A percentile compares a stretch with the other conserved stretches of the same genome.
phyloP scores from a whole-genome alignment of 1,140 invertebrate genomes.

The Aphelinus certus region DNA sequence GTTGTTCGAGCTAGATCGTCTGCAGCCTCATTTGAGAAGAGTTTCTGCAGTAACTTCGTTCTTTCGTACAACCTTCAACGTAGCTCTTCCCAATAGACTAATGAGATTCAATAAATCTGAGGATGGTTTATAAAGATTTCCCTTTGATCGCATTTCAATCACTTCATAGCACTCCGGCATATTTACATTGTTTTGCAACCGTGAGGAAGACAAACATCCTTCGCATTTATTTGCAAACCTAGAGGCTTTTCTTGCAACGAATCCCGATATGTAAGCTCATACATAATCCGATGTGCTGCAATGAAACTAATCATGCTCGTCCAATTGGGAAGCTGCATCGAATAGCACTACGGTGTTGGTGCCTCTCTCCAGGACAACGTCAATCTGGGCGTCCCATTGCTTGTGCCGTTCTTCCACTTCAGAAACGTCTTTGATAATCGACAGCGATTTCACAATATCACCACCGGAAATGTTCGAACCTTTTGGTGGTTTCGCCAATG shows the following conservation, averaged over 20 bases:
- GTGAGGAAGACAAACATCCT: background rate
- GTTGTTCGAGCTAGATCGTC: too few relatives aligned
- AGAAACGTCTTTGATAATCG: background rate
- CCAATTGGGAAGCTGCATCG: background rate
- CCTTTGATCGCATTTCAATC: conserved; percentile 13
- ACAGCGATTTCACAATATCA: conserved; percentile 29
- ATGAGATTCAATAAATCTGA: background rate
- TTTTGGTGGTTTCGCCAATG: conserved; percentile 38
- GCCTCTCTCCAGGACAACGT: conserved; percentile 1
- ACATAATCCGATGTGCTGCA: conserved; percentile 16
- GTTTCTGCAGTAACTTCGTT: too few relatives aligned
- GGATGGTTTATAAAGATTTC: conserved; percentile 9
- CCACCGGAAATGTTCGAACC: conserved; percentile 37
- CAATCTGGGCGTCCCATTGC: conserved; percentile 13
- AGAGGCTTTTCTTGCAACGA: conserved; percentile 4
- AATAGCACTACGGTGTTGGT: background rate
- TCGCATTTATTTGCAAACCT: background rate
- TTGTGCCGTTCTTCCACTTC: background rate
- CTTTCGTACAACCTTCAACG: too few relatives aligned
- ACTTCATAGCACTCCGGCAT: background rate
- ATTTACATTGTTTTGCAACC: background rate
- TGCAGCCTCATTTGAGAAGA: background rate
- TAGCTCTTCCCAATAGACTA: too few relatives aligned
- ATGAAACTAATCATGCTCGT: conserved; percentile 6
- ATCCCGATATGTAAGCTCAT: conserved; percentile 17